phyloP scores from a whole-genome alignment of 2,797 vertebrate species.

The Mormyrops attenuatus region DNA sequence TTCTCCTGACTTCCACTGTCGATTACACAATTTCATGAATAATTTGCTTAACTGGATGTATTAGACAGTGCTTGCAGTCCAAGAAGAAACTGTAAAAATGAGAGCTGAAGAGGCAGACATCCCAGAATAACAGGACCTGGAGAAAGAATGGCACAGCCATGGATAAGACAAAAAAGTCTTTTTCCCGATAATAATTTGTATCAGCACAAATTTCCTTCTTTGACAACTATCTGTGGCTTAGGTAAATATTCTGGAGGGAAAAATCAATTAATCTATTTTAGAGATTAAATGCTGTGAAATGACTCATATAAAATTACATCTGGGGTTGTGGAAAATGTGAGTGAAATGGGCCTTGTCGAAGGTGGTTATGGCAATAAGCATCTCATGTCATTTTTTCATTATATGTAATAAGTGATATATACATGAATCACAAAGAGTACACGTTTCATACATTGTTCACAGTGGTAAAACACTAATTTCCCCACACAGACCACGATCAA shows the following conservation, averaged over 20 bases:
- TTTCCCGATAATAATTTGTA: too few species aligned
- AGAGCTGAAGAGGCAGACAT: neutral
- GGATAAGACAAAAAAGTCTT: neutral
- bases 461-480: neutral
- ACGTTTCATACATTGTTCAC: neutral
- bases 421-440: neutral
- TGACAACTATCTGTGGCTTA: neutral
- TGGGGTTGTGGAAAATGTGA: neutral
- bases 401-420: neutral
- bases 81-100: conserved; percentile 18
- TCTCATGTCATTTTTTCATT: neutral
- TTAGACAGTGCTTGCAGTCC: conserved; percentile 36
- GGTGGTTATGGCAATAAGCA: neutral
- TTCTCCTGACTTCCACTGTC: conserved; percentile 40
- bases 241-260: neutral
- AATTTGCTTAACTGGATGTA: conserved; percentile 53
- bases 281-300: neutral
- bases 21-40: conserved; percentile 52
- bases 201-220: neutral
- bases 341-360: neutral
- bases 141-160: neutral
- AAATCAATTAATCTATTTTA: neutral
- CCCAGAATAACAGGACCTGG: conserved; percentile 32
- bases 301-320: neutral
- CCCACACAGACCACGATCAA: neutral